Base-by-base conservation (phyloP, 2,113 vertebrate species). In the Oncorhynchus nerka region DNA sequence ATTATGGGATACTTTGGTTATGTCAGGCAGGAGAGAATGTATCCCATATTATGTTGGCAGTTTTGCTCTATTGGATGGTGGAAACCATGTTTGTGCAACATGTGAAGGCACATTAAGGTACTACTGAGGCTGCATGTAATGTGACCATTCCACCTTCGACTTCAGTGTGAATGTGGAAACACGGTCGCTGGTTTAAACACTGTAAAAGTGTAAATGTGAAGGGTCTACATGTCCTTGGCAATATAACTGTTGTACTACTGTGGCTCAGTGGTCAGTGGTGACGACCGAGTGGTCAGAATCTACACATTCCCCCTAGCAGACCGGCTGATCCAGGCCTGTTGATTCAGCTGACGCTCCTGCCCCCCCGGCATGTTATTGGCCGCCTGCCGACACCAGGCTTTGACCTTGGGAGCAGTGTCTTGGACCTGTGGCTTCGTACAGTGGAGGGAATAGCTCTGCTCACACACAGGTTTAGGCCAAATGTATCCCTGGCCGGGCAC, bases 241-340 rank as follows among this genome's bases (percentile, higher is more conserved):
- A 19, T 55, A 19, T 16, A 55, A 19, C 51, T 62, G 66, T 79
- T 82, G 82, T 81, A 64, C 49, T 73, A 74, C 70, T 51, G 72
- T 28, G 16, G 28, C 20, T 6, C 28, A 39, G 75, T 26, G 81
- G 61, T 78, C 76, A 67, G 79, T 49, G 71, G 72, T 57, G 16
- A 73, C 69, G 49, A 66, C 79, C 76, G 22, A 81, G 83, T 85
- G 74, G 79, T 86, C 86, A 81, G 86, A 72, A 70, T 76, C 82
- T 77, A 78, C 77, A 75, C 88, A 91, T 91, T 90, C 87, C 79
- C 75, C 70, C 55, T 24, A 15, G 1, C 67, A 68, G 51, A 71
- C 85, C 84, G 81, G 84, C 83, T 89, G 89, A 92, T 92, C 91
- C 88, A 78, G 51, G 68, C 64, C 66, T 93, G 91, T 91, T 93